Evolutionary conservation across 2,888 invertebrate species (phyloP), one percentile per base, ranked within the genome.

Genomic region (Priocnemis perturbator): DNA sequence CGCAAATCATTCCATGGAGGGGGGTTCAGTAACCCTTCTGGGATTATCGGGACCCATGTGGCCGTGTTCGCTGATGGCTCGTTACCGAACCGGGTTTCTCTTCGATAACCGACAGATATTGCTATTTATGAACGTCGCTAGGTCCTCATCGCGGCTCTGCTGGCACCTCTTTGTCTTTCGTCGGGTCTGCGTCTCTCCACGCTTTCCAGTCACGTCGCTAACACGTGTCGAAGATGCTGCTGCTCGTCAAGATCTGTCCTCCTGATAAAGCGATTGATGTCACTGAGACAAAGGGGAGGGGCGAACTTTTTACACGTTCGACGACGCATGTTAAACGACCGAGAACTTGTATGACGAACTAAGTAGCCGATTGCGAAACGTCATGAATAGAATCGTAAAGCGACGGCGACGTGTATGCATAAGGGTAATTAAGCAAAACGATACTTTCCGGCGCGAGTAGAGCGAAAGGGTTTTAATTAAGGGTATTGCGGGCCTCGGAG

Each of bases 11-110:
- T 83, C 67, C 56, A 64, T 71, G 61, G 67, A 67, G n/a, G n/a
- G n/a, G 75, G 78, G 64, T 73, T 72, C 73, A 76, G 74, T 82
- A 85, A 83, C 87, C 86, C 85, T 86, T 85, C 81, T 76, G 79
- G 85, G 86, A 87, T 87, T 85, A 87, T 85, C 84, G 83, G 83
- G 86, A 77, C 85, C 88, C 88, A 88, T 88, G 86, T 88, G 88
- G 83, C 79, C 80, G 71, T 69, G 81, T 81, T 79, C 81, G 81
- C 83, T 85, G 85, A 88, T 88, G 87, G 88, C 88, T 88, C 88
- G 87, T 88, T 88, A 88, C 86, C 79, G 74, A 80, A 81, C 82
- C 81, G 75, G 78, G 81, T 77, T 81, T 81, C 81, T 80, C 80
- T 80, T 81, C 83, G 85, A 87, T 86, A 82, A 83, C 86, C 85